These are phyloP conservation scores for Philereme transversata DNA, from an alignment of 2,888 invertebrate genomes.

Conservation along the genomic window DNA sequence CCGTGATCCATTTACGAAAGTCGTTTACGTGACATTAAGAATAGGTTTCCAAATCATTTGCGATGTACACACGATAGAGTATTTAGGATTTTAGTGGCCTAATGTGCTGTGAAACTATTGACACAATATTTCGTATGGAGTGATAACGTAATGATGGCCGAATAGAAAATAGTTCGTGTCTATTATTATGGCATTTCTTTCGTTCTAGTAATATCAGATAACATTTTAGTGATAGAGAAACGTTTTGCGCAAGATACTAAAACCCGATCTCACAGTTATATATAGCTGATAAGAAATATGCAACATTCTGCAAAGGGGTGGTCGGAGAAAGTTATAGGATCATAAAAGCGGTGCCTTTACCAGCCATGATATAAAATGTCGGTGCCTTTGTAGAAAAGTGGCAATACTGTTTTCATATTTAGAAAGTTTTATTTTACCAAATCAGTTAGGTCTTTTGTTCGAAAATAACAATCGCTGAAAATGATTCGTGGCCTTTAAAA, in stretches of 20 bases:
- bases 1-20: conserved; percentile 49
- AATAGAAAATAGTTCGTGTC: conserved; percentile 30
- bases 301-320: conserved; percentile 67
- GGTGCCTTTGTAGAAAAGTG: conserved; percentile 65
- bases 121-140: conserved; percentile 21
- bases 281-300: conserved; percentile 56
- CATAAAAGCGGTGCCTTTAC: conserved; percentile 68
- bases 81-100: conserved; percentile 15
- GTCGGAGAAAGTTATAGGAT: conserved; percentile 57
- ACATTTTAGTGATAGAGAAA: conserved; percentile 35
- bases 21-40: conserved; percentile 36
- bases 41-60: conserved; percentile 35
- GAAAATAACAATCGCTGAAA: conserved; percentile 46
- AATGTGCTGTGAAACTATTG: conserved; percentile 24
- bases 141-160: conserved; percentile 17
- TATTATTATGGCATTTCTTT: conserved; percentile 23
- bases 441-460: conserved; percentile 63
- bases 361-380: conserved; percentile 70
- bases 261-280: conserved; percentile 46
- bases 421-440: conserved; percentile 72
- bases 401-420: conserved; percentile 54
- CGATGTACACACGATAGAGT: conserved; percentile 31
- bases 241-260: conserved; percentile 44
- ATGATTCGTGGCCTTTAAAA: conserved; percentile 38
- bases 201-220: conserved; percentile 25